A percentile compares a stretch with the other conserved stretches of the same genome.
Conservation (phyloP, 2,888 invertebrate genomes). For the Agriotes lineatus region DNA sequence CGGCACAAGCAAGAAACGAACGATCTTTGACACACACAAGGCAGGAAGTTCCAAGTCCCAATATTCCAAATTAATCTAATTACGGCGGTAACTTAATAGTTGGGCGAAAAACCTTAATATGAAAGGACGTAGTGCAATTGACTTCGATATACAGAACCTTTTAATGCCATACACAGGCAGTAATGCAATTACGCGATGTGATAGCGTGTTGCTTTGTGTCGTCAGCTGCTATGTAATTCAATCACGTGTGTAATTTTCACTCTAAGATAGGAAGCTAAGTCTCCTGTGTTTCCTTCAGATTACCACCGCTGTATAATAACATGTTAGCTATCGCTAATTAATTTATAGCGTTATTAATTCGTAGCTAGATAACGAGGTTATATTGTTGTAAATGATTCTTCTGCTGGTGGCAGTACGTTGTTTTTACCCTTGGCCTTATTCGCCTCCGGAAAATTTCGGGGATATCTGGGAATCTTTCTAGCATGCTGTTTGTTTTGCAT, state of each 20-base stretch:
- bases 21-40: conserved; percentile 1
- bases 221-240: conserved; percentile 44
- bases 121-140: conserved; percentile 45
- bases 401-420: too few species aligned
- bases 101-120: conserved; percentile 35
- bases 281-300: conserved; percentile 35
- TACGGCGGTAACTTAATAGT: conserved; percentile 17
- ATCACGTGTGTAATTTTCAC: conserved; percentile 44
- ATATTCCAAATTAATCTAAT: conserved; percentile 32
- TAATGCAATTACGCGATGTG: conserved; percentile 50
- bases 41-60: conserved; percentile 23
- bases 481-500: conserved; percentile 56
- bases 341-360: conserved; percentile 22
- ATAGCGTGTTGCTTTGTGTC: conserved; percentile 45
- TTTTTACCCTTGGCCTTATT: conserved; percentile 2
- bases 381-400: neutral
- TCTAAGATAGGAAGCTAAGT: conserved; percentile 40
- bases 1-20: neutral
- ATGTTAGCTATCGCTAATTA: conserved; percentile 32
- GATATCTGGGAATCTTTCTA: conserved; percentile 8
- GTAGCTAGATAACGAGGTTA: conserved; percentile 1
- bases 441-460: conserved; percentile 5
- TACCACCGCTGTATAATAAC: conserved; percentile 25
- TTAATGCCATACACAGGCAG: conserved; percentile 47
- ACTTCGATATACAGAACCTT: conserved; percentile 49